Evolutionary conservation across 2,888 invertebrate genomes (phyloP), one percentile per base, ranked within the genome.

Genomic region (Pachycephus smyrnensis): DNA sequence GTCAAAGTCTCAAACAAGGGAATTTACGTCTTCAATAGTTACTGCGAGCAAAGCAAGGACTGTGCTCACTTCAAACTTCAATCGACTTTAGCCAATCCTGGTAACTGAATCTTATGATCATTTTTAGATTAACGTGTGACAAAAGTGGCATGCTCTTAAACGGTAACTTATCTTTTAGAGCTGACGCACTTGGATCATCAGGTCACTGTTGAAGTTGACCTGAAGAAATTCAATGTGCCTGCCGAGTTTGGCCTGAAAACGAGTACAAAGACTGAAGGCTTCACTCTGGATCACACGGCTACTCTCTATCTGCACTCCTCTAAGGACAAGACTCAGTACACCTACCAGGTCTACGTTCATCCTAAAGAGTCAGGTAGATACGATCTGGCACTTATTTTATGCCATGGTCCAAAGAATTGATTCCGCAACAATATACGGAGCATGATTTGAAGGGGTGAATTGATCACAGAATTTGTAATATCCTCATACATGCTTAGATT

Each of bases 41-140:
- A 95, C 89, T 96, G 96, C 89, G 96, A 96, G 84, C 95, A 96
- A 88, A 96, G 95, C 92, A 95, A 95, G 80, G 95, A 96, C 84
- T 96, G 96, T 88, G 95, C 95, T 0, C 94, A 96, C 86, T 93
- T 95, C 33, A 96, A 96, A 86, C 87, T 95, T n/a, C 93, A 94
- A 85, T 93, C 94, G 37, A 95, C 84, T 68, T 80, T 88, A 31
- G 87, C 89, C 68, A 84, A 84, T 0, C 86, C 89, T 68, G 81
- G 90, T 91, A 81, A 85, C 88, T 86, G 40, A 40, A 40, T 2
- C 15, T 15, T 6, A 6, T 4, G 6, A 15, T 40, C 40, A 1
- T 6, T 6, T 40, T 40, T 0, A 15, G 15, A 40, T 40, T 15
- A 4, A 40, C 15, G 4, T 2, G 2, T 15, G 15, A 40, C 40